Evolutionary conservation across 2,797 vertebrate genomes (phyloP), one percentile per base, ranked within the genome.

Genomic region (Holocentrus rufus): DNA sequence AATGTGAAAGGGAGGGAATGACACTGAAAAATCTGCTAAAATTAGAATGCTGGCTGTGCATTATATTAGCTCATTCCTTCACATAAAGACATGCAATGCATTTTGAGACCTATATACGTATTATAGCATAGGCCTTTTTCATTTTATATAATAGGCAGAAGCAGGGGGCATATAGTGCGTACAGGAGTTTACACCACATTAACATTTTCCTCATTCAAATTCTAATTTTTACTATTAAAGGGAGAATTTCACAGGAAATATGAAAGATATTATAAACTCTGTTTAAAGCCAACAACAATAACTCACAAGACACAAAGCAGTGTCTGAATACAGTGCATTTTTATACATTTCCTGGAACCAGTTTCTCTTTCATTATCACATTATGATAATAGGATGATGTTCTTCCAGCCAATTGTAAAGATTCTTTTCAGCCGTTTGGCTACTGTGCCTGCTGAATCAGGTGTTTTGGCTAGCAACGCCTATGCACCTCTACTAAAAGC

Each of bases 371-470:
- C 72, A 61, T 81, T 57, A 59, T 76, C 15, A 42, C 57, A 76
- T 80, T 74, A 81, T 74, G 55, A 84, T 75, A 80, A 84, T 39
- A 65, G 70, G 77, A 84, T 83, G 77, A 84, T 83, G 57, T 75
- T 83, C 74, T 53, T 71, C 34, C 72, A 25, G 52, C 30, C 72
- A 27, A 56, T 83, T 76, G 54, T 71, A 55, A 70, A 44, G 53
- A 11, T 36, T 9, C 46, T 79, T 84, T 78, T 74, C 69, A 68
- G 65, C 74, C 64, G 36, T 65, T 74, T 83, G 85, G 80, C 81
- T 1, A 20, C 53, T 5, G 50, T 10, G 69, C 66, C 64, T 80
- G 70, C 85, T 87, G 83, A 85, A 66, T 90, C 79, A 88, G 81
- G 72, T 82, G 74, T 76, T 77, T 66, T 77, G 82, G 74, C 25